Evolutionary conservation across 2,113 vertebrate genomes (phyloP).

Genomic region (Dicerorhinus sumatrensis): DNA sequence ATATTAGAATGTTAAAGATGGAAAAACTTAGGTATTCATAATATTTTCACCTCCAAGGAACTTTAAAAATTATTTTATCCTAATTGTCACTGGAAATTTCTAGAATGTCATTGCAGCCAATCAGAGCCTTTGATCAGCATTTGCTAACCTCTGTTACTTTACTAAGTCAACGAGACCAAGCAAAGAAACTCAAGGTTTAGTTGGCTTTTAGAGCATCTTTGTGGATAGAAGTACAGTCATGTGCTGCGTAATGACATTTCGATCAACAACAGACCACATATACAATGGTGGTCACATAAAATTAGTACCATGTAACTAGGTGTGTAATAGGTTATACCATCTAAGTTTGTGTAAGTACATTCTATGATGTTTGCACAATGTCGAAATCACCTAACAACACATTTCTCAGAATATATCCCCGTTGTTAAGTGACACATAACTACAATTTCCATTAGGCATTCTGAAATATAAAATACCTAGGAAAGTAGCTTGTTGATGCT

Average conservation of each 20-base stretch:
- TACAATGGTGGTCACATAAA: no score
- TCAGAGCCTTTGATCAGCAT: background rate
- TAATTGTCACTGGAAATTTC: background rate
- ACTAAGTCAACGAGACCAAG: background rate
- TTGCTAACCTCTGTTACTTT: background rate
- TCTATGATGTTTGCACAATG: no score
- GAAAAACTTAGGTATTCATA: background rate
- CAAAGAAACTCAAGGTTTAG: background rate
- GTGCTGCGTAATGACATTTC: no score
- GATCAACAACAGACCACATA: no score
- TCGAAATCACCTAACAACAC: no score
- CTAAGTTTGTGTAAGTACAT: no score
- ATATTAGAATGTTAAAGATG: background rate
- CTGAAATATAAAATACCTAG: background rate
- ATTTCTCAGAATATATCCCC: no score
- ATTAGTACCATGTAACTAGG: no score
- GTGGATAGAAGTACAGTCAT: background rate
- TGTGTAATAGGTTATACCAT: no score
- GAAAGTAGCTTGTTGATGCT: background rate
- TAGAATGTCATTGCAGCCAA: background rate
- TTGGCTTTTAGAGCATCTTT: background rate
- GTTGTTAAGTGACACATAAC: no score
- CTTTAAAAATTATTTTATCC: slow-evolving; percentile 16
- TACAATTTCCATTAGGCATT: background rate
- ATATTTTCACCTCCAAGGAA: background rate